Evolutionary conservation across 2,888 invertebrate species (phyloP).

Genomic region (Carabus problematicus): DNA sequence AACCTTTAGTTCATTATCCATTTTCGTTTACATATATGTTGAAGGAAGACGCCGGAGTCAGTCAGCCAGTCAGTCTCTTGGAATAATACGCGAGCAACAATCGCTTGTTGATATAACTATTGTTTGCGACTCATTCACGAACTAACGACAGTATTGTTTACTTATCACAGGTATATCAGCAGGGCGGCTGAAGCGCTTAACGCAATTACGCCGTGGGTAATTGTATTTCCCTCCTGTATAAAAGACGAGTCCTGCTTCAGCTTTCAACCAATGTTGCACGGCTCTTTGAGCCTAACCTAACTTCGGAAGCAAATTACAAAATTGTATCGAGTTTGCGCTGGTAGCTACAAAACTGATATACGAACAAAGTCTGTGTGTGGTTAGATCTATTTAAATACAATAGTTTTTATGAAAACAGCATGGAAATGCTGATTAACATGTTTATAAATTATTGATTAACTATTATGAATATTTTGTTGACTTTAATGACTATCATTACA

Average conservation of each 20-base stretch:
- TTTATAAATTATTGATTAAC: too few relatives aligned
- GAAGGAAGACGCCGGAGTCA: not conserved
- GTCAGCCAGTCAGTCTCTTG: constrained; percentile 2
- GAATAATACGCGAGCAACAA: not conserved
- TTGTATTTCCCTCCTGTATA: constrained; percentile 9
- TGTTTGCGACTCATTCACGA: constrained; percentile 3
- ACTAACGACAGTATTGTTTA: constrained; percentile 38
- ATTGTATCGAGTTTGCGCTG: constrained; percentile 24
- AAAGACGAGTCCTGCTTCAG: constrained; percentile 11
- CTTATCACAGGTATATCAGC: constrained; percentile 22
- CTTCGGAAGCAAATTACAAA: constrained; percentile 25
- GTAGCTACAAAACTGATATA: not conserved
- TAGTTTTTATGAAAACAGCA: too few relatives aligned
- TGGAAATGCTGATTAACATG: too few relatives aligned
- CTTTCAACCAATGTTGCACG: constrained; percentile 12
- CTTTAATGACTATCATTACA: too few relatives aligned
- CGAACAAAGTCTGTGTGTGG: too few relatives aligned
- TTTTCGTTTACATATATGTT: too few relatives aligned
- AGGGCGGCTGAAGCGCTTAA: constrained; percentile 5
- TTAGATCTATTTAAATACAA: too few relatives aligned
- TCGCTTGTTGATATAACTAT: constrained; percentile 5
- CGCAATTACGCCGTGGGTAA: constrained; percentile 7
- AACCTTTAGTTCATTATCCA: too few relatives aligned
- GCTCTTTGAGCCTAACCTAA: constrained; percentile 25
- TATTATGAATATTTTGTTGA: too few relatives aligned